Conservation (phyloP, 2,888 invertebrate species). For the Acanthosepion lycidas region DNA sequence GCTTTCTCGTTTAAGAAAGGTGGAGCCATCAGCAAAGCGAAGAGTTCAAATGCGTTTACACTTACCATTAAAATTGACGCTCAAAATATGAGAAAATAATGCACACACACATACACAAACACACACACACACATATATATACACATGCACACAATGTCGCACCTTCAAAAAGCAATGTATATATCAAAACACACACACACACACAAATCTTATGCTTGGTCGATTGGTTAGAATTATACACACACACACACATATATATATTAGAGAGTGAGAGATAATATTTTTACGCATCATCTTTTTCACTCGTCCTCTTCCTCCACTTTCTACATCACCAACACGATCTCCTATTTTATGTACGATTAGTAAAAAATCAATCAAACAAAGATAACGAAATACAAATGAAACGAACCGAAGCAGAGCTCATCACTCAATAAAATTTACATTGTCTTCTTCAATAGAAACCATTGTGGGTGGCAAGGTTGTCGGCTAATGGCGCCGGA, state of each 20-base stretch:
- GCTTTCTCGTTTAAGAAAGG: not conserved
- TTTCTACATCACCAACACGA: not conserved
- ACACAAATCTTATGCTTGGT: not conserved
- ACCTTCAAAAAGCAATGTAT: not conserved
- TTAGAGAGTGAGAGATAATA: too few relatives aligned
- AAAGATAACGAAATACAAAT: not conserved
- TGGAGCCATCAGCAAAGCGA: not conserved
- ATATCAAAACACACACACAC: not conserved
- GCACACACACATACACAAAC: too few relatives aligned
- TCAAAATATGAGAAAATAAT: too few relatives aligned
- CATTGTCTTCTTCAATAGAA: not conserved
- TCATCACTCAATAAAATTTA: slow-evolving; percentile 33
- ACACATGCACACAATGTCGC: not conserved
- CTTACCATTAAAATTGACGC: not conserved
- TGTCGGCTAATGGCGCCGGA: slow-evolving; percentile 33
- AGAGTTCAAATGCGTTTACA: not conserved
- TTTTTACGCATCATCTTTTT: too few relatives aligned
- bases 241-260: not conserved
- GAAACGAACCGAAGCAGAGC: not conserved
- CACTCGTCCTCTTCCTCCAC: not conserved
- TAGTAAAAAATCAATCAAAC: too few relatives aligned
- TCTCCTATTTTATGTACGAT: too few relatives aligned
- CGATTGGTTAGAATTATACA: not conserved
- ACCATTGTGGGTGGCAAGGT: not conserved
- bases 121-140: too few relatives aligned